These are phyloP conservation scores for Diacarnus erythraeanus DNA, from an alignment of 37 sponge, comb jelly and placozoan genomes.

Conservation along the genomic window DNA sequence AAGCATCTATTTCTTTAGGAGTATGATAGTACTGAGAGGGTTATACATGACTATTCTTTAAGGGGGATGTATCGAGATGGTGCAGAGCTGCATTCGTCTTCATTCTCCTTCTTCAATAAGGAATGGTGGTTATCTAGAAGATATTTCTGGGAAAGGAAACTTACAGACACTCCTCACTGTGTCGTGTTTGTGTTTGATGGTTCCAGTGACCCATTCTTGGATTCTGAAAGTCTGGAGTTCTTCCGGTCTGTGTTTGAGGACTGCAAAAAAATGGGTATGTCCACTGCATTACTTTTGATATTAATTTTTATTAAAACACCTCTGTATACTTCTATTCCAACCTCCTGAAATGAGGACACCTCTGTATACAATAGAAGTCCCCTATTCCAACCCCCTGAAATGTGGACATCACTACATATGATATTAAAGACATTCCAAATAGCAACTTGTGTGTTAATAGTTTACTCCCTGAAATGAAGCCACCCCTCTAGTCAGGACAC, in stretches of 20 bases:
- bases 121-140: constrained; percentile 83
- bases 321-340: too few relatives aligned
- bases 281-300: neutral
- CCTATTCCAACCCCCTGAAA: too few relatives aligned
- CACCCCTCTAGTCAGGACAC: neutral
- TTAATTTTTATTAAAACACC: neutral
- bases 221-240: constrained; percentile 77
- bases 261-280: constrained; percentile 75
- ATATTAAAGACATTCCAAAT: too few relatives aligned
- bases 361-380: too few relatives aligned
- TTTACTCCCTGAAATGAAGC: too few relatives aligned
- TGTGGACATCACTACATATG: too few relatives aligned
- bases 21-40: constrained; percentile 59
- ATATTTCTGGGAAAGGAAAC: constrained; percentile 86
- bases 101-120: constrained; percentile 40
- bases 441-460: too few relatives aligned
- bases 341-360: too few relatives aligned
- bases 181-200: constrained; percentile 97
- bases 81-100: constrained; percentile 37
- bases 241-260: constrained; percentile 81
- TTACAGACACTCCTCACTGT: constrained; percentile 78
- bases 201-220: constrained; percentile 87
- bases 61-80: constrained; percentile 89
- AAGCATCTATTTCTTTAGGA: constrained; percentile 33
- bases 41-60: constrained; percentile 70